Evolutionary conservation across 2,797 vertebrate species (phyloP).

Genomic region (Pachyuromys duprasi): DNA sequence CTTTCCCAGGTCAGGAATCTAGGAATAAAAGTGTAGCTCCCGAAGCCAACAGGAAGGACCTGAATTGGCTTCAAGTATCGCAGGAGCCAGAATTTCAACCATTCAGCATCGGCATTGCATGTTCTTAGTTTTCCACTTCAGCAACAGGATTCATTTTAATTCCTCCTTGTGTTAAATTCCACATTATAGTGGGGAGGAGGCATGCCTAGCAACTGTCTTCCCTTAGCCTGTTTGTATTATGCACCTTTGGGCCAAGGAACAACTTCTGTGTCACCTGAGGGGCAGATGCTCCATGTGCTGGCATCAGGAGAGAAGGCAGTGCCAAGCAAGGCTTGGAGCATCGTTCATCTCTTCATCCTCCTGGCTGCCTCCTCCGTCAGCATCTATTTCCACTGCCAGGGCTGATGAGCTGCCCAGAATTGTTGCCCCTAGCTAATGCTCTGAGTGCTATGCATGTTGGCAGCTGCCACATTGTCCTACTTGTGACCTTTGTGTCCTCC

Average conservation of each 20-base stretch:
- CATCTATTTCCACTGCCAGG: constrained; percentile 64
- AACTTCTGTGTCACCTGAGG: background rate
- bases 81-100: background rate
- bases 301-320: constrained; percentile 59
- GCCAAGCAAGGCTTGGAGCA: background rate
- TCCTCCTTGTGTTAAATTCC: background rate
- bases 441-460: background rate
- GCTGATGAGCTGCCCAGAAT: background rate
- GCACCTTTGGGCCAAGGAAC: background rate
- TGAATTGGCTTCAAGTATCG: background rate
- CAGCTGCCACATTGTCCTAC: background rate
- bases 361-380: constrained; percentile 54
- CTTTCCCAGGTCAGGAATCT: background rate
- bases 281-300: constrained; percentile 66
- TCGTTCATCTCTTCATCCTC: background rate
- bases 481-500: background rate
- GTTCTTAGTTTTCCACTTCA: background rate
- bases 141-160: background rate
- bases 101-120: background rate
- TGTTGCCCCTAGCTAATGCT: background rate
- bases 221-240: background rate
- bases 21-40: background rate
- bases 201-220: background rate
- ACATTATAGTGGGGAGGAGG: background rate
- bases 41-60: background rate